These are phyloP conservation scores for Sorex maritimensis DNA, from an alignment of 2,797 vertebrate genomes.

Conservation along the genomic window DNA sequence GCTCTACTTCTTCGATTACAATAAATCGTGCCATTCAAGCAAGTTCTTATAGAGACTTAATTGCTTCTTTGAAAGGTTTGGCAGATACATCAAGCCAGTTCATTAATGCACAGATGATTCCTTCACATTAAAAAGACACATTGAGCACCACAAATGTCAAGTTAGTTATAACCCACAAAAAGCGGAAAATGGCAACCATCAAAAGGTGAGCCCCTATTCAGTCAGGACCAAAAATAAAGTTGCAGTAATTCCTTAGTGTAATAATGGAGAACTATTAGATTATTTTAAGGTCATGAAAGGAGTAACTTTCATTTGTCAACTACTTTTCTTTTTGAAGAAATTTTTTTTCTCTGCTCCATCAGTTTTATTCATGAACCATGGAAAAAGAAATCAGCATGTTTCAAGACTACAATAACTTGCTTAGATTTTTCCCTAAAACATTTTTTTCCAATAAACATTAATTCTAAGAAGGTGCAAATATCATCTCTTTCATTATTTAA, in stretches of 20 bases:
- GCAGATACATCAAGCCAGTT: slow-evolving; percentile 80
- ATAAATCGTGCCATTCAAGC: slow-evolving; percentile 79
- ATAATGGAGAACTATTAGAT: slow-evolving; percentile 80
- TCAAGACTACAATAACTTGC: neutral
- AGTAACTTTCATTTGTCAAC: slow-evolving; percentile 81
- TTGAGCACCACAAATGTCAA: slow-evolving; percentile 79
- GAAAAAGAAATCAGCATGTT: neutral
- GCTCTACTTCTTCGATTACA: slow-evolving; percentile 72
- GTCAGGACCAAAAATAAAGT: slow-evolving; percentile 75
- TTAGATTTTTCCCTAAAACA: neutral
- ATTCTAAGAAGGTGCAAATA: neutral
- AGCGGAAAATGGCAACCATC: slow-evolving; percentile 75
- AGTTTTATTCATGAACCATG: neutral
- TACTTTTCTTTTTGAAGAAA: slow-evolving; percentile 47
- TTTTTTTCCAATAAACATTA: neutral
- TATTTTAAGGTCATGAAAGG: slow-evolving; percentile 84
- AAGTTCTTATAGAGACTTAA: slow-evolving; percentile 78
- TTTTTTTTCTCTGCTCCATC: neutral
- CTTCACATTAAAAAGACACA: slow-evolving; percentile 81
- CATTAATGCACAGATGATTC: slow-evolving; percentile 84
- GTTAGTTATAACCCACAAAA: slow-evolving; percentile 80
- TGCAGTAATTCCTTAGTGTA: slow-evolving; percentile 70
- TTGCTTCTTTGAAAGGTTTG: slow-evolving; percentile 82
- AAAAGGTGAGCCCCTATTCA: slow-evolving; percentile 76
- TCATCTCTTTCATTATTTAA: neutral